phyloP scores from a whole-genome alignment of 2,113 vertebrate genomes.

The Pachyramphus minor region DNA sequence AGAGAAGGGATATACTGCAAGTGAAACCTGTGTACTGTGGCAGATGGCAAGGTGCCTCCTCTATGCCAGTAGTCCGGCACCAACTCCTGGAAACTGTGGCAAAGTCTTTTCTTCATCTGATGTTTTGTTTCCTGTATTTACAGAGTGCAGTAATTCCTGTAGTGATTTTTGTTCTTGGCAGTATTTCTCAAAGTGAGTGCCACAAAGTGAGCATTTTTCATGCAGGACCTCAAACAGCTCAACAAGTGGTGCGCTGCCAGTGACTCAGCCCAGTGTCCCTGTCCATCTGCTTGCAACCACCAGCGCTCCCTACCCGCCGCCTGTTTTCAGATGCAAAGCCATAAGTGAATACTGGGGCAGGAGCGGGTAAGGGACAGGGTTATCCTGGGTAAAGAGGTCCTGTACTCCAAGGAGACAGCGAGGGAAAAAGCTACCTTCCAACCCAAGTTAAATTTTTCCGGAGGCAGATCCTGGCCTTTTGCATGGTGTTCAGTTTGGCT shows the following conservation, averaged over 20 bases:
- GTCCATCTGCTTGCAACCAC: not conserved
- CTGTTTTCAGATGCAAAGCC: not conserved
- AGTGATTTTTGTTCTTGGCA: not conserved
- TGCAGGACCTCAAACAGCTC: constrained; percentile 47
- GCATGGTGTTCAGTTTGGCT: not conserved
- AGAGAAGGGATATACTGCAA: not conserved
- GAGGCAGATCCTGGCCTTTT: not conserved
- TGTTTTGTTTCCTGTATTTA: not conserved
- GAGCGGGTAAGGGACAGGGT: not conserved
- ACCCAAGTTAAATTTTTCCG: not conserved
- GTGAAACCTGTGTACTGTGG: not conserved
- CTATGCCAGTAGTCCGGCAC: not conserved
- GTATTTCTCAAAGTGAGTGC: not conserved
- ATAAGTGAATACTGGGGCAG: not conserved
- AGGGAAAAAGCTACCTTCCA: not conserved
- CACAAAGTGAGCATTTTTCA: constrained; percentile 39
- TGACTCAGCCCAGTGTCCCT: not conserved
- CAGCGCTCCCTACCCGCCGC: not conserved
- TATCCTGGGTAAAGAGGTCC: not conserved
- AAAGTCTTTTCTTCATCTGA: not conserved
- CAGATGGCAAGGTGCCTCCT: not conserved
- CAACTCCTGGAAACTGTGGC: not conserved
- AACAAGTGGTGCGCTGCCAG: not conserved
- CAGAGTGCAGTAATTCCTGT: not conserved
- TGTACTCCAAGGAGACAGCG: not conserved